These are phyloP conservation scores for Molossus molossus DNA, from an alignment of 2,797 vertebrate genomes.

Conservation along the genomic window DNA sequence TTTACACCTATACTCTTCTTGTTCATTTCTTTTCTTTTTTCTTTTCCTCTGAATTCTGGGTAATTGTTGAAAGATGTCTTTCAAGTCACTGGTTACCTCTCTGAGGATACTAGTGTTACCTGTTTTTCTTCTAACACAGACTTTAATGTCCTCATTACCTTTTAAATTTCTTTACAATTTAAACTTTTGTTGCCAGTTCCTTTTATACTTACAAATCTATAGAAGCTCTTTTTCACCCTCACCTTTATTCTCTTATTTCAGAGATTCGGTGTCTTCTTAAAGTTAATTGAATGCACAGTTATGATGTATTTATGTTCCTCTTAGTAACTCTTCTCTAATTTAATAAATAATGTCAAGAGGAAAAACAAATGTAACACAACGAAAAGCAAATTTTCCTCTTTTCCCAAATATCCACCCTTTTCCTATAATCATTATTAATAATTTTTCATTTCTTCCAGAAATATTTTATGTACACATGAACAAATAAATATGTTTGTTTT, in stretches of 20 bases:
- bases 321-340: slow-evolving; percentile 23
- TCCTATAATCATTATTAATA: background rate
- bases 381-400: slow-evolving; percentile 24
- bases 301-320: slow-evolving; percentile 28
- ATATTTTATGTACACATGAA: background rate
- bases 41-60: background rate
- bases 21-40: background rate
- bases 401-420: background rate
- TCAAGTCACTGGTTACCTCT: background rate
- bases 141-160: slow-evolving; percentile 3
- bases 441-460: slow-evolving; percentile 44
- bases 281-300: slow-evolving; percentile 33
- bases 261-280: slow-evolving; percentile 31
- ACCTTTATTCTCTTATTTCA: slow-evolving; percentile 29
- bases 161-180: slow-evolving; percentile 60
- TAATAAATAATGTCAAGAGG: background rate
- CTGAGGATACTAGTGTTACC: slow-evolving; percentile 17
- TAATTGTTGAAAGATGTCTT: slow-evolving; percentile 36
- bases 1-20: background rate
- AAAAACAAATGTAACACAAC: slow-evolving; percentile 19
- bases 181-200: slow-evolving; percentile 1
- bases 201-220: background rate
- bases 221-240: background rate
- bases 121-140: background rate
- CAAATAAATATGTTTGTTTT: slow-evolving; percentile 29